Base-by-base conservation (phyloP, 2,797 vertebrate species). In the Manis pentadactyla region DNA sequence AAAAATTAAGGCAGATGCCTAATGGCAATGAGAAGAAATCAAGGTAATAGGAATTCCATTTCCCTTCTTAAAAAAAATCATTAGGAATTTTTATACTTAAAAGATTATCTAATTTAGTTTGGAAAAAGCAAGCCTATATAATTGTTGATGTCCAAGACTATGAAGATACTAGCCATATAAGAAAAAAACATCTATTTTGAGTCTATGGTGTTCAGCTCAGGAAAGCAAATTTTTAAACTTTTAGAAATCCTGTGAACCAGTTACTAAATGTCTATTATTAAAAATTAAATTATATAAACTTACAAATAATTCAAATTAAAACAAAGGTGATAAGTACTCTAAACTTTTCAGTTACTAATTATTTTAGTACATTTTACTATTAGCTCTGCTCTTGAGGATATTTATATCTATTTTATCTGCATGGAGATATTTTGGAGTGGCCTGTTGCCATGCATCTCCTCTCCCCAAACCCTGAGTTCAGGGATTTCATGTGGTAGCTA, bases 191-290 rank as follows among this genome's bases (percentile, higher is more conserved):
- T 61, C 64, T 90, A 59, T 9, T 84, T 87, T 49, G 18, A 95
- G n/a, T 7, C 68, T 25, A 0, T 86, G 1, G 18, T 89, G 9
- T 87, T 90, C 13, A 21, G 15, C 4, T 68, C 10, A 14, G 0
- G 15, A 94, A 55, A 94, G 7, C 23, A 29, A 74, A 5, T 85
- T 84, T 23, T 64, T 81, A 79, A 53, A 79, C 53, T 88, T 66
- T 34, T 53, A 81, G 21, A 86, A 93, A 95, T 83, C 5, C 59
- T 89, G 7, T 49, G 51, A 93, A 15, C 2, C 42, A 49, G 31
- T 53, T 57, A 9, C 79, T 89, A 89, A 95, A 82, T 21, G 92
- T 68, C 14, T 57, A 61, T 84, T 87, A 94, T 59, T 94, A 81
- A 83, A 96, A 90, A 91, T 59, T 59, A 74, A 77, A 66, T 77